phyloP scores from a whole-genome alignment of 2,797 vertebrate species.

The Cyprinella venusta region DNA sequence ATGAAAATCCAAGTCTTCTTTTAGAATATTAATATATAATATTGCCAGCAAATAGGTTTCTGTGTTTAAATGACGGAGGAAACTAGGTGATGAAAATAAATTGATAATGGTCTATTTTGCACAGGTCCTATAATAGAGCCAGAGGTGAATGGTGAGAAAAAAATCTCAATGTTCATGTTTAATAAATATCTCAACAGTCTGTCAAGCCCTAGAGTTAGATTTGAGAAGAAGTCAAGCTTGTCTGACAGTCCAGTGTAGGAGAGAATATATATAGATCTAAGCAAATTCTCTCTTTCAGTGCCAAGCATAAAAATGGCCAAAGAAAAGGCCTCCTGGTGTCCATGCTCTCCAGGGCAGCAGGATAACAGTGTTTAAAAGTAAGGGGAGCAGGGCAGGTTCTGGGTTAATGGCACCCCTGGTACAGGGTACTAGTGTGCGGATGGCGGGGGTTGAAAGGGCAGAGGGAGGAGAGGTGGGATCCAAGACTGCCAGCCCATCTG shows the following conservation, averaged over 20 bases:
- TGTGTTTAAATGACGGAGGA: not conserved
- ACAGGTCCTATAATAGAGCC: not conserved
- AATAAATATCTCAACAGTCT: conserved; percentile 14
- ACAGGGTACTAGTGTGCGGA: conserved; percentile 25
- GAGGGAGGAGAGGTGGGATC: conserved; percentile 39
- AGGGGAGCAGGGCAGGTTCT: conserved; percentile 43
- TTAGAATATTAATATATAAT: not conserved
- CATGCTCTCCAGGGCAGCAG: conserved; percentile 40
- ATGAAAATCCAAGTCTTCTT: not conserved
- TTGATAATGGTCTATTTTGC: not conserved
- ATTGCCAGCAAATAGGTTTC: not conserved
- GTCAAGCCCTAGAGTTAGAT: conserved; percentile 7
- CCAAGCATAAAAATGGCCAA: not conserved
- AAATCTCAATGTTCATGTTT: not conserved
- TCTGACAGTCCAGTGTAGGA: conserved; percentile 24
- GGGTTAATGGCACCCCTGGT: conserved; percentile 57
- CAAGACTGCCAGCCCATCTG: conserved; percentile 53
- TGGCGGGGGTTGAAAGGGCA: conserved; percentile 43
- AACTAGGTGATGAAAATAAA: not conserved
- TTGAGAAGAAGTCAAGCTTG: not conserved
- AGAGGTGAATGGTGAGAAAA: not conserved
- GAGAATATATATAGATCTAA: conserved; percentile 35
- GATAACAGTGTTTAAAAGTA: conserved; percentile 57
- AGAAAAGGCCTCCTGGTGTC: conserved; percentile 19
- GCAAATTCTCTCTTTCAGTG: conserved; percentile 30